Percentiles rank a stretch among this genome's conserved stretches.
Evolutionary conservation across 2,888 invertebrate genomes (phyloP).

Genomic region (Mesorhabditis sp.): DNA sequence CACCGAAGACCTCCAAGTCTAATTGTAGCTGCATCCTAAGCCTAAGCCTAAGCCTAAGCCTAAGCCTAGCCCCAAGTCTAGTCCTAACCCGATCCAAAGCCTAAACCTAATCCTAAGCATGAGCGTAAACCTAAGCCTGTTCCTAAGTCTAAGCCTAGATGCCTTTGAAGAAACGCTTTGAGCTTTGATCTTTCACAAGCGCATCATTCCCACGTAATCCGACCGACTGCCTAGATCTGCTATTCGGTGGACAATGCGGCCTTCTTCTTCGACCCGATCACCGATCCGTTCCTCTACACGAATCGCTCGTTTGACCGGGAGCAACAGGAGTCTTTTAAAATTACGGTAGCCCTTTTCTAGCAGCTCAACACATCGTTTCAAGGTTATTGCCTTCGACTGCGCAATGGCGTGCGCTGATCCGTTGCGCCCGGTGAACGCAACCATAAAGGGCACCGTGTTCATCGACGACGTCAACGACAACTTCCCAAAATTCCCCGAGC

Average conservation of each 20-base stretch:
- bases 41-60: too few relatives aligned
- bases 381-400: conserved; percentile 37
- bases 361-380: conserved; percentile 1
- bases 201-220: too few relatives aligned
- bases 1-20: too few relatives aligned
- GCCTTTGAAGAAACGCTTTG: too few relatives aligned
- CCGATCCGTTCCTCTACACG: conserved; percentile 32
- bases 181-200: too few relatives aligned
- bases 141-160: too few relatives aligned
- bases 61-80: too few relatives aligned
- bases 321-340: conserved; percentile 28
- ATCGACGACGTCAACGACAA: conserved; percentile 46
- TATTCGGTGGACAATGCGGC: conserved; percentile 29
- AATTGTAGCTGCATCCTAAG: too few relatives aligned
- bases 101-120: too few relatives aligned
- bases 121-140: too few relatives aligned
- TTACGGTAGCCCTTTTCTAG: conserved; percentile 17
- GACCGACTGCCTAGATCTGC: conserved; percentile 17
- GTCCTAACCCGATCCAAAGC: too few relatives aligned
- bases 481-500: conserved; percentile 35
- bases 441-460: conserved; percentile 25
- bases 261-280: conserved; percentile 30
- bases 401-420: conserved; percentile 33
- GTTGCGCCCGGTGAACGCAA: conserved; percentile 27
- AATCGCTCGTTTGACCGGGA: conserved; percentile 35